Evolutionary conservation across 2,888 invertebrate species (phyloP).

Genomic region (Chelonus formosanus): DNA sequence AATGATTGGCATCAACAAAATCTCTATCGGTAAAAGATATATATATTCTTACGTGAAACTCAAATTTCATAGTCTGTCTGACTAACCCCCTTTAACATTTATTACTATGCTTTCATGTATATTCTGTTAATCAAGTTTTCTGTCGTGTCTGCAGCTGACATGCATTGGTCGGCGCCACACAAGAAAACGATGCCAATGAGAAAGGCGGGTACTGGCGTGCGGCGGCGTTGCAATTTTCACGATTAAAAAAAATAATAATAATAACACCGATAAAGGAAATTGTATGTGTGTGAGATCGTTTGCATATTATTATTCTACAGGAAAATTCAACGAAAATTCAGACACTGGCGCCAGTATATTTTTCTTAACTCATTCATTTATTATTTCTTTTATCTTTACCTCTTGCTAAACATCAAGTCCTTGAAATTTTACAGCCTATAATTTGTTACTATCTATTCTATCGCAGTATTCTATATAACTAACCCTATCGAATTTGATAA

Average conservation of each 20-base stretch:
- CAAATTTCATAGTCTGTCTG: neutral
- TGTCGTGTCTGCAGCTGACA: conserved; percentile 4
- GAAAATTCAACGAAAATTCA: conserved; percentile 28
- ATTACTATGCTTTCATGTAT: neutral
- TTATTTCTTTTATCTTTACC: neutral
- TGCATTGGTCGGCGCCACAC: conserved; percentile 26
- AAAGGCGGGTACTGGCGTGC: conserved; percentile 19
- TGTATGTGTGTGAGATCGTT: conserved; percentile 27
- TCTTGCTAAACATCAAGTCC: neutral
- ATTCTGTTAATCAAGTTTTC: conserved; percentile 1
- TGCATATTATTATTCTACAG: conserved; percentile 24
- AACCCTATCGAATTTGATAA: too few relatives aligned
- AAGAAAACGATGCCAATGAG: conserved; percentile 8
- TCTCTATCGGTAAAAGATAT: too few relatives aligned
- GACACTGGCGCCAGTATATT: conserved; percentile 22
- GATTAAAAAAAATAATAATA: conserved; percentile 32
- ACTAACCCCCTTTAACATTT: neutral
- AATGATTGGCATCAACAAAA: conserved; percentile 17
- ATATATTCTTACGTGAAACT: conserved; percentile 9
- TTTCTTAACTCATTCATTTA: conserved; percentile 1
- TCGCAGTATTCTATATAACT: too few relatives aligned
- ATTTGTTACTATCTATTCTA: too few relatives aligned
- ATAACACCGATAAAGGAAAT: conserved; percentile 25
- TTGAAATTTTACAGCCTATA: too few relatives aligned
- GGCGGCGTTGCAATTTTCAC: conserved; percentile 31